Conservation (phyloP, 2,113 vertebrate genomes). For the Siniperca knerii region DNA sequence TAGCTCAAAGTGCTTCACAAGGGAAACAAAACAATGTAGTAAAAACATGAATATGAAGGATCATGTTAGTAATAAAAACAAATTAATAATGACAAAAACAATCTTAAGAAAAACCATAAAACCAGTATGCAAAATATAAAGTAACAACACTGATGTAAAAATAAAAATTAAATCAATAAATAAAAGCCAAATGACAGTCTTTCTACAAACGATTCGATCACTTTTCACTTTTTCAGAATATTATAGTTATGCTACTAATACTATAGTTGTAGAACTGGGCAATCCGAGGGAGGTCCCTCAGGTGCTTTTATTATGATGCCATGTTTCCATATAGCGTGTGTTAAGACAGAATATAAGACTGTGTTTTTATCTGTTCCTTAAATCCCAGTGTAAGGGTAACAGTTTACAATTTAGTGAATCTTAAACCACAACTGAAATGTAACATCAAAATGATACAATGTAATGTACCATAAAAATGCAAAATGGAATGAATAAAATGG, state of each 20-base stretch:
- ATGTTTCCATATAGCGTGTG: background rate
- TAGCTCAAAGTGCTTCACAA: too few species aligned
- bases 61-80: too few species aligned
- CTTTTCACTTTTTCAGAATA: background rate
- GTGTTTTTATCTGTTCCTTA: background rate
- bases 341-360: background rate
- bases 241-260: background rate
- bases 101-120: too few species aligned
- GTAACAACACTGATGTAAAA: too few species aligned
- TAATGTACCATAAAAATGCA: too few species aligned
- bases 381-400: background rate
- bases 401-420: background rate
- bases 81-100: too few species aligned
- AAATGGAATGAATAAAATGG: background rate
- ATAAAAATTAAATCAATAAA: too few species aligned
- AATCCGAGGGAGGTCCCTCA: conserved; percentile 1
- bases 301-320: background rate
- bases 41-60: too few species aligned
- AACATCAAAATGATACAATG: background rate
- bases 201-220: background rate
- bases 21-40: too few species aligned
- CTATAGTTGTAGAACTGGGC: background rate
- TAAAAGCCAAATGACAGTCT: background rate
- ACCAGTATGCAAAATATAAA: too few species aligned
- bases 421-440: background rate